Percentiles rank a stretch among this genome's conserved stretches.
Conservation (phyloP, 2,888 invertebrate species). For the Merodon equestris region DNA sequence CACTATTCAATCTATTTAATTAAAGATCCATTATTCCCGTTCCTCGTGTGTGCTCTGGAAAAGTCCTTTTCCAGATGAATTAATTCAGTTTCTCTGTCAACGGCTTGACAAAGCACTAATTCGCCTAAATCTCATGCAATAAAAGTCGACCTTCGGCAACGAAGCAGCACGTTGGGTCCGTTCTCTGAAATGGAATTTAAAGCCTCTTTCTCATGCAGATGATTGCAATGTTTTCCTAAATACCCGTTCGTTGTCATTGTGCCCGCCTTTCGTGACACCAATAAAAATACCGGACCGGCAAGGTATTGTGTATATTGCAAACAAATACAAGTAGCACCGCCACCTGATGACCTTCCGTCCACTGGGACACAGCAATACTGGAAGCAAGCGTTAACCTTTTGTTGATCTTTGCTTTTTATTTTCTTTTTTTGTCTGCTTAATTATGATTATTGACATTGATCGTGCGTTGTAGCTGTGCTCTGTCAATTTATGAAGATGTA, state of each 20-base stretch:
- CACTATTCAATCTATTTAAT: no score
- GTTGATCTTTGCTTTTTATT: not conserved
- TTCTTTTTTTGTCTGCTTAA: no score
- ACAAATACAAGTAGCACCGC: not conserved
- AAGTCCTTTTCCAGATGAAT: no score
- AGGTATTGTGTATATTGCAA: conserved; percentile 5
- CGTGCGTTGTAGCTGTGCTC: not conserved
- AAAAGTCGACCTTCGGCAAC: conserved; percentile 13
- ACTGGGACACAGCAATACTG: no score
- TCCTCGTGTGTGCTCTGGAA: no score
- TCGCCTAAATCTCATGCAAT: conserved; percentile 22
- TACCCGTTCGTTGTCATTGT: not conserved
- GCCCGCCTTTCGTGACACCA: conserved; percentile 42
- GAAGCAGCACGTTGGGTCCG: no score
- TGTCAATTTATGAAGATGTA: no score
- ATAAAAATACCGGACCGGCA: conserved; percentile 5
- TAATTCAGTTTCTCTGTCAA: not conserved
- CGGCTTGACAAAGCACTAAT: conserved; percentile 33
- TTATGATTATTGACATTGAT: no score
- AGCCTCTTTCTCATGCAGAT: conserved; percentile 7
- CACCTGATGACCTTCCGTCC: conserved; percentile 30
- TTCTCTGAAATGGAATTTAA: no score
- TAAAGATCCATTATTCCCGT: no score
- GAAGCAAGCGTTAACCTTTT: conserved; percentile 16
- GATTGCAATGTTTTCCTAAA: conserved; percentile 10